phyloP scores from a whole-genome alignment of 2,888 invertebrate genomes.

The Nephrotoma flavescens region DNA sequence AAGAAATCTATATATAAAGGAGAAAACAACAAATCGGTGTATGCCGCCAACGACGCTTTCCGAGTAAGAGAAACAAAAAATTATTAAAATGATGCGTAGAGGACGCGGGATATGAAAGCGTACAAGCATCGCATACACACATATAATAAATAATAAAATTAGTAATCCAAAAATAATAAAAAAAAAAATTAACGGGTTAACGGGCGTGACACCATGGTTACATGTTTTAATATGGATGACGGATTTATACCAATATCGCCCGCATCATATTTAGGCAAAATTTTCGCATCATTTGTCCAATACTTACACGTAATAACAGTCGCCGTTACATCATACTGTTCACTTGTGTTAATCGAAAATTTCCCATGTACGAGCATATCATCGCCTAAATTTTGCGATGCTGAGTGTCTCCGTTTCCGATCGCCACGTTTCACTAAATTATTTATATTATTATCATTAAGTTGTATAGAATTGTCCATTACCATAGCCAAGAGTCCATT shows the following conservation, averaged over 20 bases:
- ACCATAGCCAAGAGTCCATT: not conserved
- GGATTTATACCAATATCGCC: slow-evolving; percentile 14
- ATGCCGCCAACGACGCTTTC: not conserved
- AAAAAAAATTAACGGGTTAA: slow-evolving; percentile 20
- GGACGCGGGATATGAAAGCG: not conserved
- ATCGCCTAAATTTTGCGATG: slow-evolving; percentile 23
- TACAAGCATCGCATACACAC: not conserved
- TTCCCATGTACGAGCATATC: not conserved
- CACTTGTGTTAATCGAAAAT: not conserved
- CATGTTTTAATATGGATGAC: slow-evolving; percentile 22
- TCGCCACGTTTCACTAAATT: slow-evolving; percentile 24
- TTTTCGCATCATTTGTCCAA: slow-evolving; percentile 17
- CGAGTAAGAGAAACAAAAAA: not conserved
- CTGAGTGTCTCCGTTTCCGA: slow-evolving; percentile 44
- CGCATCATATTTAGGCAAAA: slow-evolving; percentile 9
- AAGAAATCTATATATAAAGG: not conserved
- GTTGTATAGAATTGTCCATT: not conserved
- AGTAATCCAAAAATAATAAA: not conserved
- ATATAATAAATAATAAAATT: not conserved
- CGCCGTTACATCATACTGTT: not conserved
- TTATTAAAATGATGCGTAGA: not conserved
- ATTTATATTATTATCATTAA: not conserved
- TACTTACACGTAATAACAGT: slow-evolving; percentile 25
- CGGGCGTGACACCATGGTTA: slow-evolving; percentile 22
- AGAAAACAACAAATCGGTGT: not conserved